These are phyloP conservation scores for Peromyscus attwateri DNA, from an alignment of 2,797 vertebrate species.

Conservation along the genomic window DNA sequence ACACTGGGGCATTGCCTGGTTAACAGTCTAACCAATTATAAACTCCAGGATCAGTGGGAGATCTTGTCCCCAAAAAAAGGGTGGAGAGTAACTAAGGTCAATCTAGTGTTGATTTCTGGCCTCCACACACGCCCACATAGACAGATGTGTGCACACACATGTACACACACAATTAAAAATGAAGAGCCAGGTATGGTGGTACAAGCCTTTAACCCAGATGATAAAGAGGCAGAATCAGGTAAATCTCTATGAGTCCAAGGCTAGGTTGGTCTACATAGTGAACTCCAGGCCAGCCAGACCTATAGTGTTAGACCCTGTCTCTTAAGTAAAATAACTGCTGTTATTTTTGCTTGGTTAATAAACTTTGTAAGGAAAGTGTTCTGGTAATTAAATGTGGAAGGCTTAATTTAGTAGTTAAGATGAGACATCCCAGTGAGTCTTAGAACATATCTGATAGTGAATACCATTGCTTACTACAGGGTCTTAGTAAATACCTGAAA, in stretches of 20 bases:
- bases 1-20: not conserved
- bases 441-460: not conserved
- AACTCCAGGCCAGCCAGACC: not conserved
- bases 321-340: not conserved
- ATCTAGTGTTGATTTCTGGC: not conserved
- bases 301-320: not conserved
- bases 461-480: not conserved
- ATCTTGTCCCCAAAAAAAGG: not conserved
- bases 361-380: not conserved
- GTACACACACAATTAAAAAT: not conserved
- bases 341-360: not conserved
- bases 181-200: not conserved
- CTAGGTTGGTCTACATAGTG: not conserved
- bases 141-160: not conserved
- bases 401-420: not conserved
- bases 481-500: not conserved
- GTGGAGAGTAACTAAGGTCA: not conserved
- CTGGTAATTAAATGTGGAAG: not conserved
- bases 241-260: not conserved
- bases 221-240: not conserved
- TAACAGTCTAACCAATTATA: not conserved
- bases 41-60: too few relatives aligned
- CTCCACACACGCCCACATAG: not conserved
- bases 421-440: not conserved
- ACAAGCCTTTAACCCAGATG: not conserved